Conservation (phyloP, 2,113 vertebrate species). For the Catharus fuscescens region DNA sequence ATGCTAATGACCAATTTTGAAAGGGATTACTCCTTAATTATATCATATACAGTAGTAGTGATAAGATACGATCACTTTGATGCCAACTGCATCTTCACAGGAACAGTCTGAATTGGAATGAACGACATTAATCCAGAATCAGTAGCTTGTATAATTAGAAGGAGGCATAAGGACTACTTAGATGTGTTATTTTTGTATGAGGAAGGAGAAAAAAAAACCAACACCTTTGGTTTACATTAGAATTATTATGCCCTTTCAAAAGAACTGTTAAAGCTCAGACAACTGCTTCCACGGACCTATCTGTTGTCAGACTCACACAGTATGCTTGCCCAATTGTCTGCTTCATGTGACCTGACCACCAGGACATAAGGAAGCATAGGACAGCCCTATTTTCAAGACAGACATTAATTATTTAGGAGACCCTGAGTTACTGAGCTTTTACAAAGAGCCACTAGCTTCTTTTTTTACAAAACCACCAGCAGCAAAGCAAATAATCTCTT, state of each 20-base stretch:
- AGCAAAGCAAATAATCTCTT: background rate
- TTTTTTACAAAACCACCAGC: background rate
- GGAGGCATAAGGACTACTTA: background rate
- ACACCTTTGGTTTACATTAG: background rate
- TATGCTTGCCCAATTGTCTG: background rate
- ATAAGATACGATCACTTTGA: constrained; percentile 30
- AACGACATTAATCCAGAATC: constrained; percentile 23
- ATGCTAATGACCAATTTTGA: constrained; percentile 50
- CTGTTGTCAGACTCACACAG: background rate
- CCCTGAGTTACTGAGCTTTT: background rate
- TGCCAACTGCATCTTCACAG: background rate
- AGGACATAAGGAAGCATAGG: background rate
- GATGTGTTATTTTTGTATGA: constrained; percentile 8
- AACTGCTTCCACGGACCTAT: background rate
- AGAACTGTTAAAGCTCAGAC: background rate
- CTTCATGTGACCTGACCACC: background rate
- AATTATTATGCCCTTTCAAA: background rate
- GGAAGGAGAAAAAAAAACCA: background rate
- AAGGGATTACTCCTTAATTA: constrained; percentile 52
- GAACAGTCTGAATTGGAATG: background rate
- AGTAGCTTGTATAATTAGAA: background rate
- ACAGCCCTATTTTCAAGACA: background rate
- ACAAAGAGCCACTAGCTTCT: background rate
- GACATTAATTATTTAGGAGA: background rate
- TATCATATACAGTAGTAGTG: background rate